Conservation (phyloP, 2,113 vertebrate genomes). For the Malaclemys terrapin region DNA sequence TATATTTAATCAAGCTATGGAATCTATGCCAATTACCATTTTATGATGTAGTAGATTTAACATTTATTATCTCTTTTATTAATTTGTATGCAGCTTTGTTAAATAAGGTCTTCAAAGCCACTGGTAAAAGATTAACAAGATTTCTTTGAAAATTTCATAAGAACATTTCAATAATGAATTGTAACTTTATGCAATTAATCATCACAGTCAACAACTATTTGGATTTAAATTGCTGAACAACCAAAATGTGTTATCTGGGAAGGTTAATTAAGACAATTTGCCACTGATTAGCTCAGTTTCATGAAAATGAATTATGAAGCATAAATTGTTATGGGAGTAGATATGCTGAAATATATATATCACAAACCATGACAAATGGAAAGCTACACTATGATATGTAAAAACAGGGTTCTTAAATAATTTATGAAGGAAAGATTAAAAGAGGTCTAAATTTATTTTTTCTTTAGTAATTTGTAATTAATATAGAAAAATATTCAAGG, state of each 20-base stretch:
- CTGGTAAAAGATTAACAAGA: not conserved
- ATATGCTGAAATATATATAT: not conserved
- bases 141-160: not conserved
- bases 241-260: not conserved
- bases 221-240: conserved; percentile 1
- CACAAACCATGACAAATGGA: not conserved
- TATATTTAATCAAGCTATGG: not conserved
- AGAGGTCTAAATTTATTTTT: not conserved
- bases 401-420: not conserved
- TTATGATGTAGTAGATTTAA: not conserved
- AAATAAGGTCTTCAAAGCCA: not conserved
- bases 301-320: not conserved
- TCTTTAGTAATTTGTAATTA: not conserved
- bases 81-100: not conserved
- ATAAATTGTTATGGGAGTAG: not conserved
- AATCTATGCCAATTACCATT: not conserved
- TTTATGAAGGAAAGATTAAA: not conserved
- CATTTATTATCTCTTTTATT: not conserved
- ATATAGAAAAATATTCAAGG: not conserved
- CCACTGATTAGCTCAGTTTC: not conserved
- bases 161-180: not conserved
- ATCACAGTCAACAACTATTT: not conserved
- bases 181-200: not conserved
- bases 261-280: not conserved
- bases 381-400: not conserved